A percentile compares a stretch with the other conserved stretches of the same genome.
Evolutionary conservation across 2,113 vertebrate species (phyloP).

Genomic region (Hyaena hyaena): DNA sequence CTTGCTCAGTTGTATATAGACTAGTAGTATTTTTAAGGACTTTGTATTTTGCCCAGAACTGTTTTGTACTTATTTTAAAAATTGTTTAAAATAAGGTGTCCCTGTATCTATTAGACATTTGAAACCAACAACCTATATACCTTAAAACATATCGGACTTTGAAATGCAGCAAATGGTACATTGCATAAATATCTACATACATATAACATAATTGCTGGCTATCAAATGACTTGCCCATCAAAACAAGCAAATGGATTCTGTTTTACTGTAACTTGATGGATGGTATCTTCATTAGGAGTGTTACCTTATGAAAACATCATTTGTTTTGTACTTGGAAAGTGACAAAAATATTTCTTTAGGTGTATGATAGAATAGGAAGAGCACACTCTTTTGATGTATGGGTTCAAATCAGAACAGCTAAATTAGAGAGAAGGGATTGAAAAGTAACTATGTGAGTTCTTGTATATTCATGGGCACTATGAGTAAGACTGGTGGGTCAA

Average conservation of each 20-base stretch:
- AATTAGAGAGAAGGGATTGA: constrained; percentile 18
- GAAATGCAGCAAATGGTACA: constrained; percentile 21
- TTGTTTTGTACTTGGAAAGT: constrained; percentile 39
- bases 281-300: constrained; percentile 40
- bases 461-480: background rate
- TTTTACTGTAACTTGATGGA: constrained; percentile 51
- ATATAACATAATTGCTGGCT: constrained; percentile 54
- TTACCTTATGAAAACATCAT: constrained; percentile 64
- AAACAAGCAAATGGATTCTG: constrained; percentile 59
- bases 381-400: background rate
- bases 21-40: constrained; percentile 52
- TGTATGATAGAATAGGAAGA: constrained; percentile 49
- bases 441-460: background rate
- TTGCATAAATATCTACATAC: constrained; percentile 17
- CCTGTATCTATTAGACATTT: background rate
- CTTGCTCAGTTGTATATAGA: constrained; percentile 41
- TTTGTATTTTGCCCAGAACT: constrained; percentile 51
- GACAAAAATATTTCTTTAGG: background rate
- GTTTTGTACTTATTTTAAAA: constrained; percentile 51
- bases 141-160: constrained; percentile 54
- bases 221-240: constrained; percentile 63
- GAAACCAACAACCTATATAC: constrained; percentile 10
- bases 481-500: background rate
- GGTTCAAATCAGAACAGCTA: constrained; percentile 7
- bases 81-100: constrained; percentile 47